These are phyloP conservation scores for Pomacea maculata DNA, from an alignment of 1,140 invertebrate genomes.

Conservation along the genomic window DNA sequence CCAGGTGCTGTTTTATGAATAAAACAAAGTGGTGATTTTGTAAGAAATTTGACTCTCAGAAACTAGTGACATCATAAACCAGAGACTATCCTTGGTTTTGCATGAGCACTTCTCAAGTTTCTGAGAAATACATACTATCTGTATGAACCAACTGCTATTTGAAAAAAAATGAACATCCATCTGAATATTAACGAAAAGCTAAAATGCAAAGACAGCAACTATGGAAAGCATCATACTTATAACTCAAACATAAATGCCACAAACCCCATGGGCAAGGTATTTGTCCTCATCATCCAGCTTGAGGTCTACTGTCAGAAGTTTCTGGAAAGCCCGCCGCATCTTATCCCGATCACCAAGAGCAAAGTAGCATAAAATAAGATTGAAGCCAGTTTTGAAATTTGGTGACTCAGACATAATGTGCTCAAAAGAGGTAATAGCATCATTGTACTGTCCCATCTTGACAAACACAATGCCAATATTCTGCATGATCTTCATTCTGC, in stretches of 20 bases:
- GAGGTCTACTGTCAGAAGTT: slow-evolving; percentile 86
- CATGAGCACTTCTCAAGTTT: too few relatives aligned
- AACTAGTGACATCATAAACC: too few relatives aligned
- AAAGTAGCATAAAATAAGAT: slow-evolving; percentile 92
- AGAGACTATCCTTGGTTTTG: too few relatives aligned
- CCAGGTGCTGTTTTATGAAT: too few relatives aligned
- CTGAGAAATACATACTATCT: too few relatives aligned
- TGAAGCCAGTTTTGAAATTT: slow-evolving; percentile 87
- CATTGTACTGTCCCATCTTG: slow-evolving; percentile 93
- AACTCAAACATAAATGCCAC: slow-evolving; percentile 13
- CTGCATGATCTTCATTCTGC: slow-evolving; percentile 95
- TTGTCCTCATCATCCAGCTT: slow-evolving; percentile 87
- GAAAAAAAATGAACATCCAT: not conserved
- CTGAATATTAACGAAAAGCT: not conserved
- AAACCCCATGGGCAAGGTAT: slow-evolving; percentile 69
- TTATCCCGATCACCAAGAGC: slow-evolving; percentile 92
- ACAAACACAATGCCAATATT: slow-evolving; percentile 97
- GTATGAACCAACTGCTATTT: too few relatives aligned
- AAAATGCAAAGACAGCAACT: not conserved
- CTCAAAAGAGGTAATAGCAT: slow-evolving; percentile 96
- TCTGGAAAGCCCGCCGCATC: slow-evolving; percentile 91
- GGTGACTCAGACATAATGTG: slow-evolving; percentile 97
- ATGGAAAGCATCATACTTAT: not conserved
- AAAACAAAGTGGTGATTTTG: too few relatives aligned
- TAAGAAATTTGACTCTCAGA: too few relatives aligned